These are phyloP conservation scores for Pelobates fuscus DNA, from an alignment of 2,113 vertebrate species.

Conservation along the genomic window DNA sequence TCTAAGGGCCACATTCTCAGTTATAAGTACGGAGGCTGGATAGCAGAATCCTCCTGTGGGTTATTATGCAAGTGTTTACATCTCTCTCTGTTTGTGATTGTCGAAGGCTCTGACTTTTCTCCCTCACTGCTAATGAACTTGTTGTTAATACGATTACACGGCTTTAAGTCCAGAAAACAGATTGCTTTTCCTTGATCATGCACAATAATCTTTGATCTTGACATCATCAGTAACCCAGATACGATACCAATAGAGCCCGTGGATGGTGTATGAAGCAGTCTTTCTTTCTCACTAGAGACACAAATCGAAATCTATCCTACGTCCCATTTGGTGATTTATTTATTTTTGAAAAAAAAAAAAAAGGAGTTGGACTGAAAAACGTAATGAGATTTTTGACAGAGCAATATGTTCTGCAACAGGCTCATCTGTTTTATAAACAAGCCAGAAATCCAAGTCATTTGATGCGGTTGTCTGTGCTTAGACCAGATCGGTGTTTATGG, in stretches of 20 bases:
- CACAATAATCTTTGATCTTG: constrained; percentile 32
- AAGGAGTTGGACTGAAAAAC: not conserved
- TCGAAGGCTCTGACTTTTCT: constrained; percentile 7
- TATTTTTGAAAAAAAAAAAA: too few species aligned
- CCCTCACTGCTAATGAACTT: constrained; percentile 27
- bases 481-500: too few species aligned
- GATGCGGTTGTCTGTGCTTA: too few species aligned
- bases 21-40: constrained; percentile 28
- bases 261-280: not conserved
- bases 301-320: too few species aligned
- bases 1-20: not conserved
- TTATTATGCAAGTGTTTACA: constrained; percentile 37
- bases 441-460: not conserved
- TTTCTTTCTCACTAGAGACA: too few species aligned
- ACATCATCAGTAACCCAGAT: not conserved
- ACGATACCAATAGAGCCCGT: not conserved
- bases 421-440: not conserved
- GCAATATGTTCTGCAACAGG: not conserved
- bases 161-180: constrained; percentile 24
- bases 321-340: too few species aligned
- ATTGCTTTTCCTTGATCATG: constrained; percentile 34
- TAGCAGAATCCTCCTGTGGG: constrained; percentile 13
- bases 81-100: not conserved
- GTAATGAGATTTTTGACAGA: not conserved
- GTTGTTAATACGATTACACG: constrained; percentile 34